These are phyloP conservation scores for Aphelenchoides fujianensis DNA, from an alignment of 1,140 invertebrate species.

Conservation along the genomic window DNA sequence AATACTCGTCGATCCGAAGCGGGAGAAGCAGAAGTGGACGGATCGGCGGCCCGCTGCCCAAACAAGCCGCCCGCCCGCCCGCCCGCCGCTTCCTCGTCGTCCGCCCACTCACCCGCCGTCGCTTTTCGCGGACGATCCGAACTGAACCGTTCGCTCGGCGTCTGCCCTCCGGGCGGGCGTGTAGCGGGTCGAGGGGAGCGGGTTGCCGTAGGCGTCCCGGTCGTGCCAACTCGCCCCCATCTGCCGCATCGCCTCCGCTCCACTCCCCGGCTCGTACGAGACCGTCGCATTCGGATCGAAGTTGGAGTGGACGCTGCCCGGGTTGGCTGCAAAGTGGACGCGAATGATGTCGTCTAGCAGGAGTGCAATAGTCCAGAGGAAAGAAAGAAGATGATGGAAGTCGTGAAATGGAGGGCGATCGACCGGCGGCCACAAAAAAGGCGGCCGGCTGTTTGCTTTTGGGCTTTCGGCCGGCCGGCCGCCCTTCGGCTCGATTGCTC, in stretches of 20 bases:
- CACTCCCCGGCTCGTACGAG: neutral
- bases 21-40: neutral
- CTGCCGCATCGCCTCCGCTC: slow-evolving; percentile 8
- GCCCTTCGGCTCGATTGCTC: neutral
- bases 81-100: neutral
- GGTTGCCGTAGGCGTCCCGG: slow-evolving; percentile 18
- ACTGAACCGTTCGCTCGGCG: neutral
- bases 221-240: slow-evolving; percentile 15
- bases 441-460: neutral
- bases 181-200: neutral
- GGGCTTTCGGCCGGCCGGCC: neutral
- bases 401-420: neutral
- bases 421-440: neutral
- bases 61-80: neutral
- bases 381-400: neutral
- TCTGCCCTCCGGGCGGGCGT: neutral
- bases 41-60: neutral
- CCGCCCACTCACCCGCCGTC: neutral
- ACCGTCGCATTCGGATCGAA: neutral
- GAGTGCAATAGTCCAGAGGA: neutral
- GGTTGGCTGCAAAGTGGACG: neutral
- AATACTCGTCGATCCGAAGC: neutral
- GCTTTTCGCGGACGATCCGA: neutral
- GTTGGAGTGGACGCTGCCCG: slow-evolving; percentile 11
- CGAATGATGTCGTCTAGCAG: neutral